Evolutionary conservation across 2,113 vertebrate genomes (phyloP).

Genomic region (Onychostruthus taczanowskii): DNA sequence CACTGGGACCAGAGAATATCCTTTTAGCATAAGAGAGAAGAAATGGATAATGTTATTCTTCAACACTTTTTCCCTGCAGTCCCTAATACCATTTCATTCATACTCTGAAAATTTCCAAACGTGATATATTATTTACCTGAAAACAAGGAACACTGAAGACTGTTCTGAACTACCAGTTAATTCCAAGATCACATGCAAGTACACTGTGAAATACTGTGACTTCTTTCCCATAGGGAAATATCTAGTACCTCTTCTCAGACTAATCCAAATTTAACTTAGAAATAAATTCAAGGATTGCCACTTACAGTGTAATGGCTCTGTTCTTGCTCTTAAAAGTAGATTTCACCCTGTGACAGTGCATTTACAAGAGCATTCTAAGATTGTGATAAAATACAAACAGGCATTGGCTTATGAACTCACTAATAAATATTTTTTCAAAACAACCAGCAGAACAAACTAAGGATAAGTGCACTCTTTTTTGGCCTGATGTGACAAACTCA

Average conservation of each 20-base stretch:
- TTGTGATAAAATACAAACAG: background rate
- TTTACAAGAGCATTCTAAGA: background rate
- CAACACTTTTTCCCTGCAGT: background rate
- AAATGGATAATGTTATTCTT: background rate
- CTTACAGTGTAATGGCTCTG: background rate
- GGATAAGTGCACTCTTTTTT: background rate
- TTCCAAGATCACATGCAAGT: background rate
- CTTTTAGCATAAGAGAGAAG: background rate
- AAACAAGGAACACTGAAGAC: background rate
- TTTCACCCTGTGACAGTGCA: background rate
- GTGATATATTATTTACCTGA: background rate
- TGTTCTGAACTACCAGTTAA: background rate
- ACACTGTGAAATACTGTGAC: background rate
- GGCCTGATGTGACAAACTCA: background rate
- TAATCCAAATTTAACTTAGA: background rate
- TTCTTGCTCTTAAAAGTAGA: background rate
- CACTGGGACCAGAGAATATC: background rate
- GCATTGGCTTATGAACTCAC: background rate
- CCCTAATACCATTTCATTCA: background rate
- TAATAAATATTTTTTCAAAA: background rate
- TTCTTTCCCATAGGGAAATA: background rate
- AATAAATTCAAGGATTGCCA: background rate
- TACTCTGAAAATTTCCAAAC: background rate
- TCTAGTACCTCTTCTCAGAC: background rate
- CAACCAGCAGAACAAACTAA: background rate